These are phyloP conservation scores for Sclerurus mexicanus DNA, from an alignment of 2,113 vertebrate genomes.

Conservation along the genomic window DNA sequence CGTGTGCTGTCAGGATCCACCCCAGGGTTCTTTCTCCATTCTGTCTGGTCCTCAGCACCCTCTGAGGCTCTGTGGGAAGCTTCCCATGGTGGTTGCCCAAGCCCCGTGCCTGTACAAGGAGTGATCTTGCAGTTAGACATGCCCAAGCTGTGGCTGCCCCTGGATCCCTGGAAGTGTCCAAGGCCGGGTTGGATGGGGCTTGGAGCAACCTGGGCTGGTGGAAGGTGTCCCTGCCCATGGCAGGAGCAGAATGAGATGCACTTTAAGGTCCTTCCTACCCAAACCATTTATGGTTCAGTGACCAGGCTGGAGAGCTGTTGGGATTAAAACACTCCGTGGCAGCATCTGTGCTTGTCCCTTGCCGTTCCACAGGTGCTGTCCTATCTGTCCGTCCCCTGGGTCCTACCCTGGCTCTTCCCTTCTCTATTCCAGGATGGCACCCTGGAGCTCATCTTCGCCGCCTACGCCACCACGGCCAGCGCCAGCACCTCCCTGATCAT, in stretches of 20 bases:
- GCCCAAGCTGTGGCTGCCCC: not conserved
- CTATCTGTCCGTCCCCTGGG: fast-evolving
- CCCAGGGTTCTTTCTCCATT: fast-evolving
- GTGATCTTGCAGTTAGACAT: not conserved
- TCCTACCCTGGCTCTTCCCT: not conserved
- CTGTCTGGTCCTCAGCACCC: not conserved
- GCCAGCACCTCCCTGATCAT: conserved; percentile 96
- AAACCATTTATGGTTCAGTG: fast-evolving
- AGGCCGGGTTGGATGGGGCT: not conserved
- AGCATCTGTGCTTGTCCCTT: not conserved
- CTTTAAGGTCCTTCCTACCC: fast-evolving
- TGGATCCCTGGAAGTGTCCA: not conserved
- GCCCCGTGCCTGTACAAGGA: not conserved
- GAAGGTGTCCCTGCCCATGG: not conserved
- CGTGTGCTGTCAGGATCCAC: not conserved
- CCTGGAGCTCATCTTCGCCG: conserved; percentile 95
- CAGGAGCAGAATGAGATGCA: not conserved
- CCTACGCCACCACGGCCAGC: conserved; percentile 94
- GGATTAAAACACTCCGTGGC: fast-evolving
- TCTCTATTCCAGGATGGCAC: conserved; percentile 83
- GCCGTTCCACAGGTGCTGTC: fast-evolving
- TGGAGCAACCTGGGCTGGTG: not conserved
- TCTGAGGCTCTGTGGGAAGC: not conserved
- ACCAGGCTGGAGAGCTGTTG: not conserved
- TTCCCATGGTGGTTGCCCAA: fast-evolving